Conservation (phyloP, 64 coral and sea anemone genomes). For the Porites lutea region DNA sequence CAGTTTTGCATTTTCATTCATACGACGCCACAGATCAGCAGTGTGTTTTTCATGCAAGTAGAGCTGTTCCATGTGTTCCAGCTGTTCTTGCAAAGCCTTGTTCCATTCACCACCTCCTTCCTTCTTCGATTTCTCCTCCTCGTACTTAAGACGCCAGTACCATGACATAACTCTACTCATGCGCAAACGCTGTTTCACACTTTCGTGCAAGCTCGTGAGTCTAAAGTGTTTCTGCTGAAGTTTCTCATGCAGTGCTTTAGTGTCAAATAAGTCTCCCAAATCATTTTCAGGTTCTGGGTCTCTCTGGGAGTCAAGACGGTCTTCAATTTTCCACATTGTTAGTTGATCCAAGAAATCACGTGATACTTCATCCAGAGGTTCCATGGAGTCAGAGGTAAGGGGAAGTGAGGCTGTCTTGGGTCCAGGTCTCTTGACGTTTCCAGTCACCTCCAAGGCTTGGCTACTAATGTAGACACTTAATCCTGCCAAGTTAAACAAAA, state of each 20-base stretch:
- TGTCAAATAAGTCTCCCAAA: constrained; percentile 41
- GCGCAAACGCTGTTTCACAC: constrained; percentile 33
- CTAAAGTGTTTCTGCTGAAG: constrained; percentile 62
- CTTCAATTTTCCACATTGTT: constrained; percentile 55
- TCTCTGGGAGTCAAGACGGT: constrained; percentile 19
- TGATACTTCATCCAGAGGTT: constrained; percentile 33
- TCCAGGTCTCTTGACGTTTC: constrained; percentile 38
- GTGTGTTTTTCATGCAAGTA: constrained; percentile 29
- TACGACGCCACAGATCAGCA: constrained; percentile 25
- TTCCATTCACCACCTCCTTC: constrained; percentile 11
- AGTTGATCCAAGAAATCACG: constrained; percentile 40
- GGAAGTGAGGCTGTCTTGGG: constrained; percentile 29
- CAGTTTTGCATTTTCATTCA: constrained; percentile 15
- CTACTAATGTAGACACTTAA: constrained; percentile 43
- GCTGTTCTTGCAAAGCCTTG: constrained; percentile 3
- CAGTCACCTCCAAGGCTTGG: constrained; percentile 25
- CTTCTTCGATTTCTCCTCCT: constrained; percentile 42
- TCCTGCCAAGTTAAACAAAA: constrained; percentile 1
- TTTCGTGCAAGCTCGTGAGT: constrained; percentile 39
- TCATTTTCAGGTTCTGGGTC: not conserved
- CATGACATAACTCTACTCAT: constrained; percentile 70
- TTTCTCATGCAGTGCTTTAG: constrained; percentile 51
- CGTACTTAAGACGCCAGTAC: constrained; percentile 71
- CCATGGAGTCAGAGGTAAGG: constrained; percentile 34
- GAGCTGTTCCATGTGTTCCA: constrained; percentile 1